Conservation (phyloP, 2,113 vertebrate species). For the Puffinus mauretanicus region DNA sequence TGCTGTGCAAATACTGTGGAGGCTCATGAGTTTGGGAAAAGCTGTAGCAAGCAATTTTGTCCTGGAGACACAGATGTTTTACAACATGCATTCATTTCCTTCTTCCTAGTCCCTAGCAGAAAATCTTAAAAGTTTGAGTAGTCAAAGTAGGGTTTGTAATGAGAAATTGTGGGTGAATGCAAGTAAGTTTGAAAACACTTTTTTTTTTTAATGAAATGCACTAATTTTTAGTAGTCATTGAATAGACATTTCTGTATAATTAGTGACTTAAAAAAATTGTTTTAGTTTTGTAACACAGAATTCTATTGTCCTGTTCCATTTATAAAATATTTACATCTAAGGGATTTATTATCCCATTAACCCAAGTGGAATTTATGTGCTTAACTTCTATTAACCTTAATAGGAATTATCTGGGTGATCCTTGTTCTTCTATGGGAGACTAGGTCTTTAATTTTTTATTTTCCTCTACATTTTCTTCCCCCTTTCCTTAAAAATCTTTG, state of each 20-base stretch:
- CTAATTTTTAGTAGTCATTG: background rate
- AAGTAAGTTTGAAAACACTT: background rate
- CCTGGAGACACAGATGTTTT: background rate
- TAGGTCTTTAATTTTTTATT: background rate
- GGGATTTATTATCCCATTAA: constrained; percentile 14
- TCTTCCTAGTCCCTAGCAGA: background rate
- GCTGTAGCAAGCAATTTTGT: background rate
- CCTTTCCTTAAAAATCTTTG: background rate
- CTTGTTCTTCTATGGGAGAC: background rate
- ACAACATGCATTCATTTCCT: fast-evolving
- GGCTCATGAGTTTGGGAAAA: background rate
- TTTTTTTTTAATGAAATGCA: background rate
- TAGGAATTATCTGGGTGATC: background rate
- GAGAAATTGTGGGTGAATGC: background rate
- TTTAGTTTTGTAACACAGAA: background rate
- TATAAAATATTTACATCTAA: constrained; percentile 13
- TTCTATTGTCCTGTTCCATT: background rate
- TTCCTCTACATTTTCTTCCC: background rate
- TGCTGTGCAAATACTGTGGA: background rate
- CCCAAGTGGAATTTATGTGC: background rate
- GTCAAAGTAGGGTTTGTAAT: background rate
- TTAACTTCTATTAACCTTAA: constrained; percentile 2
- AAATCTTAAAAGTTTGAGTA: background rate
- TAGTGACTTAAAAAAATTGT: background rate
- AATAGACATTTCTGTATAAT: background rate